Percentiles rank a stretch among this genome's conserved stretches.
These are phyloP conservation scores for Pemphredon lugubris DNA, from an alignment of 2,888 invertebrate species.

Conservation along the genomic window DNA sequence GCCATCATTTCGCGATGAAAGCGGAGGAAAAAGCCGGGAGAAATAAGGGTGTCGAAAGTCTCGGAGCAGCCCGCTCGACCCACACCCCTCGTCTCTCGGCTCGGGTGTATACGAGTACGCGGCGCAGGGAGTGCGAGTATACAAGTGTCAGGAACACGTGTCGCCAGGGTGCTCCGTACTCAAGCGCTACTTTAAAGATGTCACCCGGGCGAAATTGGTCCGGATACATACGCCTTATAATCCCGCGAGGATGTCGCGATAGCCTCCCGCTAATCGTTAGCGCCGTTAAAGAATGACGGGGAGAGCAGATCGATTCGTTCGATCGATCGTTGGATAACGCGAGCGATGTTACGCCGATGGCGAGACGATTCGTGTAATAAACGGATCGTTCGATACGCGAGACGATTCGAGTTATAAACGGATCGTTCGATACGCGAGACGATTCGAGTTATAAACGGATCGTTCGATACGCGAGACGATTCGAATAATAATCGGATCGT, in stretches of 20 bases:
- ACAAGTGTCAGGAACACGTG: slow-evolving; percentile 77
- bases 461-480: too few species aligned
- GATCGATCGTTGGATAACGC: too few species aligned
- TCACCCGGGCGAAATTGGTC: slow-evolving; percentile 61
- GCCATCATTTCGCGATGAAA: slow-evolving; percentile 63
- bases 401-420: too few species aligned
- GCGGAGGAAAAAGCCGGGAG: slow-evolving; percentile 60
- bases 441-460: too few species aligned
- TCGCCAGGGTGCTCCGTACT: slow-evolving; percentile 65
- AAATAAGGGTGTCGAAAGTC: slow-evolving; percentile 74
- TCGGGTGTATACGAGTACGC: slow-evolving; percentile 17
- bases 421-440: too few species aligned
- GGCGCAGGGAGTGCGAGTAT: slow-evolving; percentile 50
- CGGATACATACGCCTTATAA: slow-evolving; percentile 51
- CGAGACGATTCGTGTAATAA: too few species aligned
- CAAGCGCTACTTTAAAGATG: slow-evolving; percentile 66
- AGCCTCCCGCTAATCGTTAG: slow-evolving; percentile 41
- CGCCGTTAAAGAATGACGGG: too few species aligned
- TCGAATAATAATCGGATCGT: too few species aligned
- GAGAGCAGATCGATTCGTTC: too few species aligned
- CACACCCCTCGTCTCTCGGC: slow-evolving; percentile 7
- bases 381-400: too few species aligned
- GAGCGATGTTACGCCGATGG: too few species aligned
- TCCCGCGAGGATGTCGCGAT: slow-evolving; percentile 6
- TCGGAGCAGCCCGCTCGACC: slow-evolving; percentile 45